Evolutionary conservation across 1,140 invertebrate species (phyloP), one percentile per base, ranked within the genome.

Genomic region (Drosophila aff.): DNA sequence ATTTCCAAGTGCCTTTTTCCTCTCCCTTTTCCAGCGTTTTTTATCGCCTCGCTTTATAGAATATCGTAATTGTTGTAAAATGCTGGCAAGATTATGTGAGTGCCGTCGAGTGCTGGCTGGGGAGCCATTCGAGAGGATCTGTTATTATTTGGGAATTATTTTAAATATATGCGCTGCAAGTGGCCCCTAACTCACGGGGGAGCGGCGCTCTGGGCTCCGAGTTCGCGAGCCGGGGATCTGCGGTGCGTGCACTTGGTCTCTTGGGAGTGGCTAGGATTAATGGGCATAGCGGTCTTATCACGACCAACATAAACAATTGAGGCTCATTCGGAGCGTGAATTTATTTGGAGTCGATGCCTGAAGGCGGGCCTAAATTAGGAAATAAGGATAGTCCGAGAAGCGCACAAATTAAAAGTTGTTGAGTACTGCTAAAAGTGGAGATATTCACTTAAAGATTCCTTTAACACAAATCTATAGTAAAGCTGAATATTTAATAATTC

Each of bases 61-160:
- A 67, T 68, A 60, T 77, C 53, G 62, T 77, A 77, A 77, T 68
- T 77, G 55, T 60, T 76, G 75, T 57, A 77, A 77, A 76, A 57
- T 26, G 63, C 74, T 68, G 49, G 55, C 73, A 53, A 53, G 26
- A 75, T 71, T 31, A 74, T 72, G 52, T 36, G 43, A 49, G 52
- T 41, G 31, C 46, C 13, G 28, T 28, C 26, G 52, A 33, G 33
- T 16, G 33, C 58, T 33, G 21, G 10, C 50, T 74, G 59, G 28
- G 59, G 50, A 63, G 69, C 31, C 43, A 44, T 47, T 18, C 18
- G 13, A 68, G 57, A 57, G 57, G 63, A 60, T 61, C 74, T 75
- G 72, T 74, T 74, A 74, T 75, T 75, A 75, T 75, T 75, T 74
- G 57, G 47, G 40, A 77, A 68, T 77, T 77, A 77, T 77, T 77